Percentiles rank a stretch among this genome's conserved stretches.
Evolutionary conservation across 2,797 vertebrate genomes (phyloP).

Genomic region (Simalia tracyae): DNA sequence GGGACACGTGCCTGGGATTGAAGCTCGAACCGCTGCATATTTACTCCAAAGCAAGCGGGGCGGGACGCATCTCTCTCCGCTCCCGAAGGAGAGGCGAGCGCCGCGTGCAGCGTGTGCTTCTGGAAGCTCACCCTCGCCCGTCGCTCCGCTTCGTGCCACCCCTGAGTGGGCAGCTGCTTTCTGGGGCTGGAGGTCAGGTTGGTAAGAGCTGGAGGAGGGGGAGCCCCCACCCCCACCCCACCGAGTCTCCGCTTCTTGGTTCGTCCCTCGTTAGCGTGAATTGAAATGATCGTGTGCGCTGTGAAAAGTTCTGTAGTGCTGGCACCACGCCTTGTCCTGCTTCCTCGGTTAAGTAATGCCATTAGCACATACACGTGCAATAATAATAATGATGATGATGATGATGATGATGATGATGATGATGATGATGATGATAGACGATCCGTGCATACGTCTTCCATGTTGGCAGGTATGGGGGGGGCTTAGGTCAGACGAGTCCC

Average conservation of each 20-base stretch:
- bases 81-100: background rate
- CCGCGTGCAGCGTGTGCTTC: background rate
- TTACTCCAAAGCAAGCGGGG: background rate
- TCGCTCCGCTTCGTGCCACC: background rate
- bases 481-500: background rate
- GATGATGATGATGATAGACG: no score
- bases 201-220: background rate
- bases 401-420: no score
- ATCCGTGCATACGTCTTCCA: no score
- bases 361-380: background rate
- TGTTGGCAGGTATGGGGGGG: background rate
- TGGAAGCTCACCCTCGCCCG: background rate
- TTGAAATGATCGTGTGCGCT: background rate
- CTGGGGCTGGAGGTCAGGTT: background rate
- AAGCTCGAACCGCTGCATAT: background rate
- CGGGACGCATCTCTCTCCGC: background rate
- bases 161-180: background rate
- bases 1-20: background rate
- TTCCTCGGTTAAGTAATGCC: background rate
- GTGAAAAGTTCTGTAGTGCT: background rate
- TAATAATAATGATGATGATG: no score
- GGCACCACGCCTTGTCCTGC: background rate
- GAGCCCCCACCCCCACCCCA: background rate
- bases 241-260: background rate
- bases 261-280: background rate